phyloP scores from a whole-genome alignment of 2,888 invertebrate genomes.

The Hypercompe scribonia region DNA sequence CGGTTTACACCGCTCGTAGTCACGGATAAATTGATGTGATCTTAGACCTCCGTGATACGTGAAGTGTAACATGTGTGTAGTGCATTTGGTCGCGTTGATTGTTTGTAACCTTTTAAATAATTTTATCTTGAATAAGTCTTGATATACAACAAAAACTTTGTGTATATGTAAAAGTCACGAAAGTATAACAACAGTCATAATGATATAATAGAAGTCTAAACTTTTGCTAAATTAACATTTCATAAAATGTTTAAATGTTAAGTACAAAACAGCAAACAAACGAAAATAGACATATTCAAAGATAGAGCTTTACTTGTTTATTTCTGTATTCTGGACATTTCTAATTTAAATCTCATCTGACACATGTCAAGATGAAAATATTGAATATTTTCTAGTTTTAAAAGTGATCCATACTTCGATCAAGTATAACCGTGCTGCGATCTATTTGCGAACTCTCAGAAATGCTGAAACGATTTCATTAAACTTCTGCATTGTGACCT shows the following conservation, averaged over 20 bases:
- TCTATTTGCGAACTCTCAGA: slow-evolving; percentile 1
- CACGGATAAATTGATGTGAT: no score
- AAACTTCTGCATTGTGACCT: slow-evolving; percentile 20
- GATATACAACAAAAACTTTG: no score
- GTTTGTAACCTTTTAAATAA: no score
- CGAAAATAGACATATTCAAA: not conserved
- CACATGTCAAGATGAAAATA: not conserved
- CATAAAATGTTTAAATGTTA: not conserved
- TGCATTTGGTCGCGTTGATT: no score
- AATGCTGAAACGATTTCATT: slow-evolving; percentile 9
- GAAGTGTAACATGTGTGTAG: no score
- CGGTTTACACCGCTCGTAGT: no score
- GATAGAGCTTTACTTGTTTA: not conserved
- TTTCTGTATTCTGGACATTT: not conserved
- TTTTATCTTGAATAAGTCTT: no score
- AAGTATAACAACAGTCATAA: no score
- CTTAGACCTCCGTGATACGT: no score
- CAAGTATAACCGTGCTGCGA: not conserved
- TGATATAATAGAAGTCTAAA: not conserved
- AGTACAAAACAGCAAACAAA: not conserved
- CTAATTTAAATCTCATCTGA: not conserved
- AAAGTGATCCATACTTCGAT: not conserved
- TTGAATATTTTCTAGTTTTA: not conserved
- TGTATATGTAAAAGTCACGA: no score
- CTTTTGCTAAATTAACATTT: not conserved